A percentile compares a stretch with the other conserved stretches of the same genome.
Conservation (phyloP, 2,113 vertebrate genomes). For the Engystomops pustulosus region DNA sequence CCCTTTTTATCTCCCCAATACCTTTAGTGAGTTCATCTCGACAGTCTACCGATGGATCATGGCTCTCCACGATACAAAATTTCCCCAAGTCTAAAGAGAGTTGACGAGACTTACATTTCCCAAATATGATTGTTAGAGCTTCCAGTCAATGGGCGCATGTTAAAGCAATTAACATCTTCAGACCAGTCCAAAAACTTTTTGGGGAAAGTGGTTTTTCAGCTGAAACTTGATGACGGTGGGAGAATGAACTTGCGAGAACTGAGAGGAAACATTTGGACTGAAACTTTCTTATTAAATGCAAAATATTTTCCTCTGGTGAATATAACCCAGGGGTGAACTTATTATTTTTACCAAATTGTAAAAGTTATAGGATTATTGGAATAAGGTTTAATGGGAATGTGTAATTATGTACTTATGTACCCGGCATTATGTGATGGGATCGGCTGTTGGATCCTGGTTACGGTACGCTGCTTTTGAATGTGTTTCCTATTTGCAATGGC, state of each 20-base stretch:
- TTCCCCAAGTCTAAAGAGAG: background rate
- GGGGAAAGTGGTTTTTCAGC: slow-evolving; percentile 38
- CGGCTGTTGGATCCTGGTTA: background rate
- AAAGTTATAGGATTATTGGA: slow-evolving; percentile 25
- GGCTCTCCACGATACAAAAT: no score
- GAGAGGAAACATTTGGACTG: slow-evolving; percentile 37
- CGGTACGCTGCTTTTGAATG: background rate
- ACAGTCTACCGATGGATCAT: no score
- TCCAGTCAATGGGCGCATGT: slow-evolving; percentile 35
- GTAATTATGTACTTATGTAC: slow-evolving; percentile 8
- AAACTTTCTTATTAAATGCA: slow-evolving; percentile 43
- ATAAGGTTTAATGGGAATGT: slow-evolving; percentile 1
- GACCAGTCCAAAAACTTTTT: slow-evolving; percentile 44
- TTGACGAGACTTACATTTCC: background rate
- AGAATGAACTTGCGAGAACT: slow-evolving; percentile 37
- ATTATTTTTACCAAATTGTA: slow-evolving; percentile 19
- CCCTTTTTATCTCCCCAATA: no score
- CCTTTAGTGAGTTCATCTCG: no score
- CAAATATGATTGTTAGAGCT: background rate
- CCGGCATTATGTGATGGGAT: background rate
- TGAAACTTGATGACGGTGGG: slow-evolving; percentile 54
- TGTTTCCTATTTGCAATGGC: slow-evolving; percentile 9
- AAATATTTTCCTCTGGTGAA: slow-evolving; percentile 48
- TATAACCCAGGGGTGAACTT: slow-evolving; percentile 43
- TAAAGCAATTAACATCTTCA: slow-evolving; percentile 41